Conservation (phyloP, 2,888 invertebrate species). For the Amphipyra tragopoginis region DNA sequence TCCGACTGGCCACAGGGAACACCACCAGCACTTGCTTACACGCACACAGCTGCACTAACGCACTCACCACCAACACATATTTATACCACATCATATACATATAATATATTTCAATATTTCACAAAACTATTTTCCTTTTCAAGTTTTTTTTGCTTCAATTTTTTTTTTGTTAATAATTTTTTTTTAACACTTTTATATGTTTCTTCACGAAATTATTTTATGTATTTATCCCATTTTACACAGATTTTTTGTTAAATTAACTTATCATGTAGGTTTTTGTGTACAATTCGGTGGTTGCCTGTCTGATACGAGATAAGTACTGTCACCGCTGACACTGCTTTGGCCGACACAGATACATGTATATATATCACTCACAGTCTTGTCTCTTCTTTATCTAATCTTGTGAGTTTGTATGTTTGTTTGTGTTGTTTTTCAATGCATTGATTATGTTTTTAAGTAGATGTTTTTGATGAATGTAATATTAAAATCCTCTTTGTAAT, state of each 20-base stretch:
- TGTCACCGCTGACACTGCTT: constrained; percentile 8
- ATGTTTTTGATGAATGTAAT: constrained; percentile 4
- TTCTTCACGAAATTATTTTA: too few species aligned
- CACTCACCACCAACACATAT: constrained; percentile 40
- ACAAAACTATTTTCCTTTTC: too few species aligned
- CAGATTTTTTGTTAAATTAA: neutral
- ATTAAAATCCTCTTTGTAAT: neutral
- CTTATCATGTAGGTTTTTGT: neutral
- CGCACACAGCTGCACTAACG: constrained; percentile 32
- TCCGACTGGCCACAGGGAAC: constrained; percentile 67
- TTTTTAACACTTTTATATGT: too few species aligned
- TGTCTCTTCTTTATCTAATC: constrained; percentile 32
- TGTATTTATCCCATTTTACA: too few species aligned
- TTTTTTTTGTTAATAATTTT: too few species aligned
- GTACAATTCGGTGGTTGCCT: neutral
- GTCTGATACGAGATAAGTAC: constrained; percentile 20
- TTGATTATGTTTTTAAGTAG: neutral
- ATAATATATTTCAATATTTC: too few species aligned
- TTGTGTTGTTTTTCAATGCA: constrained; percentile 11
- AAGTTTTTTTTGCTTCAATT: too few species aligned
- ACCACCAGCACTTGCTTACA: constrained; percentile 64
- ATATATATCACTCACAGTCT: neutral
- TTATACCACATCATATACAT: constrained; percentile 23
- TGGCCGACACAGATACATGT: neutral
- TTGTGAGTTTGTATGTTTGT: constrained; percentile 9